Conservation (phyloP, 2,797 vertebrate species). For the Dromococcyx pavoninus region DNA sequence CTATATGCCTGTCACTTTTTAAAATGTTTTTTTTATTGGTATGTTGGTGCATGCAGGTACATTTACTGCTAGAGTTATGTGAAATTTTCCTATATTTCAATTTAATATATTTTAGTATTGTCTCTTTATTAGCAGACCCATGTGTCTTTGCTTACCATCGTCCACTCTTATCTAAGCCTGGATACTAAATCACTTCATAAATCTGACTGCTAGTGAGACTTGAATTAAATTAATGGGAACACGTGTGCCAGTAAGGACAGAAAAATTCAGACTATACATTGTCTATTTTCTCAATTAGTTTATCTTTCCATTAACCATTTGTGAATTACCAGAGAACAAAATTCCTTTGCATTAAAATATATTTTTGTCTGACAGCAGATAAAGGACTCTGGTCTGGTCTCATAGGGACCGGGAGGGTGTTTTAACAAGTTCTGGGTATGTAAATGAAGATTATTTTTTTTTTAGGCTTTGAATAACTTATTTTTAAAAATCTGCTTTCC, state of each 20-base stretch:
- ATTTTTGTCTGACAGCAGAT: not conserved
- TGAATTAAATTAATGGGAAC: not conserved
- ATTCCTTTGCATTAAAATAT: not conserved
- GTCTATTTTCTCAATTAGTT: not conserved
- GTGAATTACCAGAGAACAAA: not conserved
- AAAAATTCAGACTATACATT: not conserved
- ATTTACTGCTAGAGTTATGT: fast-evolving
- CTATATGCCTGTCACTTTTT: not conserved
- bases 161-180: not conserved
- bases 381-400: not conserved
- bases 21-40: not conserved
- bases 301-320: not conserved
- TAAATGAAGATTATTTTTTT: not conserved
- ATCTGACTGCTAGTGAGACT: not conserved
- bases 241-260: not conserved
- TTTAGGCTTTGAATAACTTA: not conserved
- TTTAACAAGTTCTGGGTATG: not conserved
- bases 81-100: fast-evolving
- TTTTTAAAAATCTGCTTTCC: not conserved
- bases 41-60: not conserved
- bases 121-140: not conserved
- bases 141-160: not conserved
- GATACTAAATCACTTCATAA: not conserved
- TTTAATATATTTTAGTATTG: too few species aligned
- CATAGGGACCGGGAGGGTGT: fast-evolving